Base-by-base conservation (phyloP, 2,797 vertebrate species). In the Podarcis siculus region DNA sequence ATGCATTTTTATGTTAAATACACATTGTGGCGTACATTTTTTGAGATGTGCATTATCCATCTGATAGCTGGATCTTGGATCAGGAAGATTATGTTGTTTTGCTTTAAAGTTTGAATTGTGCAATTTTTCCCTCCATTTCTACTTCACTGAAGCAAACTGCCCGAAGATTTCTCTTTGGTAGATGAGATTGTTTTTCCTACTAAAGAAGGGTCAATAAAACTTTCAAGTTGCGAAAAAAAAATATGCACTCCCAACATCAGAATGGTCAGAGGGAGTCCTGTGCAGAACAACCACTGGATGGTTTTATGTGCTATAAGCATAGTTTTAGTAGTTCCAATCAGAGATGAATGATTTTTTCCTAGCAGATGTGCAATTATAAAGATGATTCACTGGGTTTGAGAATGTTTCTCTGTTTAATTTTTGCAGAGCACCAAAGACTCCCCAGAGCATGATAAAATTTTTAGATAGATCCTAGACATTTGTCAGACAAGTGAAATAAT, bases 301-400 rank as follows among this genome's bases (percentile, higher is more conserved):
- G 37, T 67, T 84, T 79, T 87, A 83, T 80, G 75, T 42, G 32
- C 69, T 67, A 39, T 83, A 66, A 73, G 67, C 79, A 80, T 80
- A 42, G 27, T 80, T 89, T 77, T 85, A 80, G 39, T 67, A 39
- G 32, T 83, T 90, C 58, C 55, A 88, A 9, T 79, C 37, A n/a
- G 86, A 85, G 49, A 73, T 83, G 32, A 88, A 88, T 71, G 27
- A 21, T 86, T 83, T 75, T 90, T 88, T 90, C 80, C 83, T 72
- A 88, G 10, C 55, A 86, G 79, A 75, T 79, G 83, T 83, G 67
- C 67, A 88, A 67, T 75, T 73, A 79, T 58, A 77, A 78, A 73
- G 66, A 75, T 88, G 79, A 82, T 90, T 90, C 87, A 82, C 67
- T 78, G 25, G 42, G 72, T 55, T 73, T 39, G 55, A 32, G 67